Percentiles rank a stretch among this genome's conserved stretches.
Evolutionary conservation across 2,888 invertebrate genomes (phyloP).

Genomic region (Cerceris ruficornis): DNA sequence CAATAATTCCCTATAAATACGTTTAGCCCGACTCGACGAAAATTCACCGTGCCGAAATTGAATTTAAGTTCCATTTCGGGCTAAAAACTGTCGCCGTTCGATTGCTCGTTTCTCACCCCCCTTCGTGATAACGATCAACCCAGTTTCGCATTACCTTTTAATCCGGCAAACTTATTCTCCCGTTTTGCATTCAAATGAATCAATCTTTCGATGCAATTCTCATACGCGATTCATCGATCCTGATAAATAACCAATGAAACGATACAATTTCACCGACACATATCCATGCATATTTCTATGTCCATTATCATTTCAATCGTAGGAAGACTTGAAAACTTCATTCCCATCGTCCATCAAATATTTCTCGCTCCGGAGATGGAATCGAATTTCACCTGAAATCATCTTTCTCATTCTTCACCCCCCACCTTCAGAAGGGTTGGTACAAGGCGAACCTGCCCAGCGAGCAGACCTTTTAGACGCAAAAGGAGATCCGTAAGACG

Average conservation of each 20-base stretch:
- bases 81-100: constrained; percentile 48
- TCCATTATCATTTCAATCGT: no score
- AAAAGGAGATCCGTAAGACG: constrained; percentile 33
- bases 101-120: constrained; percentile 41
- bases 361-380: neutral
- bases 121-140: constrained; percentile 4
- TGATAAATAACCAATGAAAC: neutral
- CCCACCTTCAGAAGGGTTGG: neutral
- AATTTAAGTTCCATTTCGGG: constrained; percentile 57
- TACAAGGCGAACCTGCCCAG: constrained; percentile 31
- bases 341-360: neutral
- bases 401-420: constrained; percentile 7
- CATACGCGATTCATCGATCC: neutral
- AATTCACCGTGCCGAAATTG: constrained; percentile 37
- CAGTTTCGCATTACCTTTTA: constrained; percentile 42
- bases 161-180: constrained; percentile 28
- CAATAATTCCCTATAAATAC: constrained; percentile 56
- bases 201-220: neutral
- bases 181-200: constrained; percentile 35
- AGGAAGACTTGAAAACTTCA: neutral
- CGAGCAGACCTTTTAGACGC: constrained; percentile 15
- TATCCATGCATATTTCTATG: no score
- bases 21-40: constrained; percentile 17
- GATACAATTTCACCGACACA: neutral
- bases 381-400: constrained; percentile 32